phyloP scores from a whole-genome alignment of 1,140 invertebrate genomes.

The Dreissena polymorpha region DNA sequence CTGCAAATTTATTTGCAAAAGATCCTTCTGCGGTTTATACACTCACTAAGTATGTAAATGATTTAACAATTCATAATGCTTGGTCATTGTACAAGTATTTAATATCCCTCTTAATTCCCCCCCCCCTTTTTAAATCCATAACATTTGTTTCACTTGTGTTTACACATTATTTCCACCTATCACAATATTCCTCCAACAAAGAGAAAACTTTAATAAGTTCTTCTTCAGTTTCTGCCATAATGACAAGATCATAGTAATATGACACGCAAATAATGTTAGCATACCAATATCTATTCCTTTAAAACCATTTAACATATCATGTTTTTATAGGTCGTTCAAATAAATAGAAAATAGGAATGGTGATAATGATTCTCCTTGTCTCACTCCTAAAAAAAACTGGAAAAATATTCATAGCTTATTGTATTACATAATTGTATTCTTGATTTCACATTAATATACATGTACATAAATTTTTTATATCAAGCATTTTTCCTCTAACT shows the following conservation, averaged over 20 bases:
- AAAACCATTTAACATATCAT: neutral
- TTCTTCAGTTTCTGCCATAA: neutral
- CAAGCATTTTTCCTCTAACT: constrained; percentile 35
- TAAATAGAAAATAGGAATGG: constrained; percentile 49
- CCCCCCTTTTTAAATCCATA: constrained; percentile 15
- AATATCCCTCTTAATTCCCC: neutral
- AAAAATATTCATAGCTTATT: neutral
- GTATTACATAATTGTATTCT: constrained; percentile 8
- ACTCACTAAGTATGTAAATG: too few relatives aligned
- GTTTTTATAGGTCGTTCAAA: constrained; percentile 35
- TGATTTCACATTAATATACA: constrained; percentile 34
- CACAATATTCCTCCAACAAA: constrained; percentile 20
- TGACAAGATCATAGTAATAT: constrained; percentile 33
- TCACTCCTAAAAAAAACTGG: constrained; percentile 19
- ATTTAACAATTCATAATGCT: too few relatives aligned
- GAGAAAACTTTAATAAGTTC: constrained; percentile 18
- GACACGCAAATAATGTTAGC: constrained; percentile 19
- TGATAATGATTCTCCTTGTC: constrained; percentile 47
- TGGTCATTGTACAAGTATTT: too few relatives aligned
- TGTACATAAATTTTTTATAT: constrained; percentile 28
- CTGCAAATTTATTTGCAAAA: too few relatives aligned
- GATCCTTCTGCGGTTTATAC: too few relatives aligned
- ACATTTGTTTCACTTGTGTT: constrained; percentile 20
- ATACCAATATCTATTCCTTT: constrained; percentile 11
- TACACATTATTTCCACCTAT: constrained; percentile 3